phyloP scores from a whole-genome alignment of 1,140 invertebrate species.

The Lordiphosa mommai region DNA sequence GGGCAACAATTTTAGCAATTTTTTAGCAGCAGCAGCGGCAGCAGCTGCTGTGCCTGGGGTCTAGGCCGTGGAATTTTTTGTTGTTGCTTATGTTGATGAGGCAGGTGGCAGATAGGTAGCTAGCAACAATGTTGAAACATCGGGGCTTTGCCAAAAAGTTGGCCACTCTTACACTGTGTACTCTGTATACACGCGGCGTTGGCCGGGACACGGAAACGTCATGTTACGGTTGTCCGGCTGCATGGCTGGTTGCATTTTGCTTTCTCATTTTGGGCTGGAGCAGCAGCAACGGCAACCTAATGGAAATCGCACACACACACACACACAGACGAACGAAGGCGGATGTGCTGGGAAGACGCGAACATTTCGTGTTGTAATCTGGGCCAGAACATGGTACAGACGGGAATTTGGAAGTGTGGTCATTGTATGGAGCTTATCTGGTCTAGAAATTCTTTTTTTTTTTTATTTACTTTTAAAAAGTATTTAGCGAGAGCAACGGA shows the following conservation, averaged over 20 bases:
- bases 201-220: constrained; percentile 59
- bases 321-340: constrained; percentile 3
- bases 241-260: constrained; percentile 52
- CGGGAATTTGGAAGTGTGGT: constrained; percentile 1
- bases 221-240: constrained; percentile 70
- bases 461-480: constrained; percentile 56
- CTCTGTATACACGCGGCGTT: constrained; percentile 3
- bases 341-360: constrained; percentile 54
- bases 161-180: constrained; percentile 36
- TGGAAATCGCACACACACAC: constrained; percentile 48
- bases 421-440: constrained; percentile 46
- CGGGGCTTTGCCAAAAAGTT: constrained; percentile 44
- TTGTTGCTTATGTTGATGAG: constrained; percentile 12
- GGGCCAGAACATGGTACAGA: constrained; percentile 39
- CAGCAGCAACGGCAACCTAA: constrained; percentile 25
- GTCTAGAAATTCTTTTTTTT: constrained; percentile 41
- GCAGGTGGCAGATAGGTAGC: constrained; percentile 12
- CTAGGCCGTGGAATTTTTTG: neutral
- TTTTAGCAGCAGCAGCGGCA: constrained; percentile 8
- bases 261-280: constrained; percentile 10
- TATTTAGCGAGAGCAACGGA: constrained; percentile 35
- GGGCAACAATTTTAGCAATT: constrained; percentile 25
- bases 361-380: constrained; percentile 58
- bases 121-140: constrained; percentile 54
- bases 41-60: constrained; percentile 1